Conservation (phyloP, 2,888 invertebrate species). For the Alentia gelatinosa region DNA sequence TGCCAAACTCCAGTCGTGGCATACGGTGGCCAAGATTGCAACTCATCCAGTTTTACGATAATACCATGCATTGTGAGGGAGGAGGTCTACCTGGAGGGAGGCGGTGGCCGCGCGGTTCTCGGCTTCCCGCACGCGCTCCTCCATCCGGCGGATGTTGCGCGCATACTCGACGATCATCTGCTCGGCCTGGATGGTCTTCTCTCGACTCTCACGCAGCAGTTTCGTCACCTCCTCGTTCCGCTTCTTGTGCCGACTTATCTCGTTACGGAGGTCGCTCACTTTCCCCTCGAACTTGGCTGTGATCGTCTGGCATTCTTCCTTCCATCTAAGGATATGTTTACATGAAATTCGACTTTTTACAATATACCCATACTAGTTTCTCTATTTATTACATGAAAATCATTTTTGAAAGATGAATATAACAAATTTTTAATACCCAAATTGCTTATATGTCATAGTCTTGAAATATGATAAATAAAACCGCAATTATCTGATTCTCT, state of each 20-base stretch:
- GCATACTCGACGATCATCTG: slow-evolving; percentile 76
- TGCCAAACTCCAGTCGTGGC: no score
- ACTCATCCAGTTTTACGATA: no score
- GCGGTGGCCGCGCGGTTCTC: slow-evolving; percentile 73
- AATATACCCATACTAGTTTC: no score
- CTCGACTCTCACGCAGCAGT: slow-evolving; percentile 75
- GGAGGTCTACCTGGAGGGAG: slow-evolving; percentile 71
- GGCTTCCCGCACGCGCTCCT: slow-evolving; percentile 75
- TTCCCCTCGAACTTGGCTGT: slow-evolving; percentile 77
- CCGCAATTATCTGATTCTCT: no score
- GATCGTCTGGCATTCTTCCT: slow-evolving; percentile 78
- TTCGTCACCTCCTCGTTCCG: slow-evolving; percentile 75
- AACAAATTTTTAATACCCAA: no score
- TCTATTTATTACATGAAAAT: no score
- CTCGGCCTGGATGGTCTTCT: slow-evolving; percentile 76
- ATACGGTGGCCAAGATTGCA: no score
- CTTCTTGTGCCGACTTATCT: slow-evolving; percentile 72
- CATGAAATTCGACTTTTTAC: not conserved
- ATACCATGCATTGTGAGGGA: no score
- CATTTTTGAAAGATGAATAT: no score
- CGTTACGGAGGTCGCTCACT: slow-evolving; percentile 73
- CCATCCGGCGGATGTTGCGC: slow-evolving; percentile 74
- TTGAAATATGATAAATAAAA: no score
- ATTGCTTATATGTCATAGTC: no score
- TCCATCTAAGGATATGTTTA: slow-evolving; percentile 74